Evolutionary conservation across 2,113 vertebrate genomes (phyloP).

Genomic region (Polyodon spathula): DNA sequence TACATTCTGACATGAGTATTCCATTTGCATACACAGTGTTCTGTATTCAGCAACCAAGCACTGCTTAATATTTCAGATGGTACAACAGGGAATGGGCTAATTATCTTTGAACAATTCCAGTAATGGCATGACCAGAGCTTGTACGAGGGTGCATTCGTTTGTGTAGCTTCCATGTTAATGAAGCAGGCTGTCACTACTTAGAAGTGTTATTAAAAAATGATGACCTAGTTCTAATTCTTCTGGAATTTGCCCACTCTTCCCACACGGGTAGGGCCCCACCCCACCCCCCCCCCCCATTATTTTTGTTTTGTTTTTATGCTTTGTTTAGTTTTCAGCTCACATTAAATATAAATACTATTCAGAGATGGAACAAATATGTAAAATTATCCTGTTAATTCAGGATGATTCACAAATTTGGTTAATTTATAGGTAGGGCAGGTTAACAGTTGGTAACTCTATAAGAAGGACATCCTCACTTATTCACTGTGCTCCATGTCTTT

Average conservation of each 20-base stretch:
- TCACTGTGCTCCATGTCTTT: too few species aligned
- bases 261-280: too few species aligned
- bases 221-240: constrained; percentile 51
- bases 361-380: constrained; percentile 22
- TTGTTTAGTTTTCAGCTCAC: constrained; percentile 8
- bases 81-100: constrained; percentile 38
- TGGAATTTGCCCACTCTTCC: constrained; percentile 18
- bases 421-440: too few species aligned
- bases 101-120: constrained; percentile 32
- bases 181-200: constrained; percentile 25
- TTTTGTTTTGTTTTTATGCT: constrained; percentile 32
- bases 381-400: too few species aligned
- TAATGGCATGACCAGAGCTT: constrained; percentile 33
- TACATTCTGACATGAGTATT: not conserved
- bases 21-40: constrained; percentile 17
- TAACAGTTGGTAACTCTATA: too few species aligned
- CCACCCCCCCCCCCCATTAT: too few species aligned
- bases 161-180: constrained; percentile 44
- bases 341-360: constrained; percentile 50
- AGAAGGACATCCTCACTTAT: too few species aligned
- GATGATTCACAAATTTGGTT: too few species aligned
- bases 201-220: constrained; percentile 44
- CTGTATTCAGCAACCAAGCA: constrained; percentile 7
- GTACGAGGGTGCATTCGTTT: constrained; percentile 35
- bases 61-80: constrained; percentile 39